Base-by-base conservation (phyloP, 2,888 invertebrate species). In the Sycophila texana region DNA sequence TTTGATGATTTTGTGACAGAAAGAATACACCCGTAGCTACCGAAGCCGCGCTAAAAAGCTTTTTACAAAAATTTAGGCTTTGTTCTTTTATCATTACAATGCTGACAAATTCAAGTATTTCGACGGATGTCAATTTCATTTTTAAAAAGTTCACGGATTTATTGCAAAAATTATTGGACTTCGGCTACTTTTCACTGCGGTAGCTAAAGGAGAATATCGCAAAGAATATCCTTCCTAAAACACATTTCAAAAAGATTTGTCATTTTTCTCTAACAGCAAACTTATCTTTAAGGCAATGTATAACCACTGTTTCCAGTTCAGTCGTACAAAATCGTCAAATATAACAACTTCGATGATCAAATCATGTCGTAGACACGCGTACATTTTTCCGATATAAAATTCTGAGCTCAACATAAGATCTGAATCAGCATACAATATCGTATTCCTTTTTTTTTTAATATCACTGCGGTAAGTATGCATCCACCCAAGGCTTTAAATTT, bases 391-490 rank as follows among this genome's bases (percentile, higher is more conserved):
- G 26, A n/a, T 74, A 77, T 68, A 77, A 74, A 80, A 77, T 65
- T 73, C 47, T n/a, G 58, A 58, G 57, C 68, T 57, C 14, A 66
- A 77, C 65, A 20, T 65, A 80, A 80, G 57, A 67, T 71, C 53
- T 75, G 66, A 78, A 72, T 67, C 20, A 78, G 60, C 60, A 51
- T 22, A 65, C 18, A 66, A 63, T 79, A 67, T 61, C 71, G 22
- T 58, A 71, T 74, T 58, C 51, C 18, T 26, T 39, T 39, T 78
- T 39, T 78, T 80, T 83, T 82, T 86, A 86, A 85, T 85, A 86
- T 86, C 86, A 85, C 83, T 70, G 66, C 78, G 84, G 84, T 84
- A 85, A 84, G 83, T 83, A 84, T 77, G 51, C 26, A 72, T 63
- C 57, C 57, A 75, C 61, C 39, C 58, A 67, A 81, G 71, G 71